Evolutionary conservation across 2,113 vertebrate genomes (phyloP), one percentile per base, ranked within the genome.

Genomic region (Myotis brandtii): DNA sequence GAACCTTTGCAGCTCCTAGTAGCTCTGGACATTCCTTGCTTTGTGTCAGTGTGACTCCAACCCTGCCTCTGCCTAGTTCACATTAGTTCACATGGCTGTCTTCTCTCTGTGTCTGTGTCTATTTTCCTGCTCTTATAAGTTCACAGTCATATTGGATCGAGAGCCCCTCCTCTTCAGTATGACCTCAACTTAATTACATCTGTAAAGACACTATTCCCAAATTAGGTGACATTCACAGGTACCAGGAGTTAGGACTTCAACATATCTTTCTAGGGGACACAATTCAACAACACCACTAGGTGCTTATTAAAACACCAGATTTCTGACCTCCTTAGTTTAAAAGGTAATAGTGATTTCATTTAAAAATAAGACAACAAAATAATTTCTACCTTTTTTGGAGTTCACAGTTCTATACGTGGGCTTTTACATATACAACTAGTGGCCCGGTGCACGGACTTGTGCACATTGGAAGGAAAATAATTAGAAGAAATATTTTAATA

Each of bases 311-410:
- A 91, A 92, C 16, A n/a, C 34, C 43, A 7, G 18, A 34, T 40
- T 79, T 40, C 20, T 50, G 21, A 18, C 72, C 17, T 43, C 30
- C 17, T 75, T 40, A 17, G 10, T 40, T 88, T 82, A 81, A 79
- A 93, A 72, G 6, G 14, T 37, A 88, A 85, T 69, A 87, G 77
- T 86, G 13, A 27, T 75, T 69, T 75, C 32, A 62, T 96, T 80
- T 87, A 92, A 81, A 89, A 17, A 52, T 59, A 34, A 83, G 7
- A 12, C 17, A 27, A 25, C 46, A 59, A 92, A 93, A 86, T 81
- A 81, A 77, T 59, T 83, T 21, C 73, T 75, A 34, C 4, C 20
- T 56, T 89, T 88, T 85, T 93, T 0, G 0, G 6, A 82, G 32
- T 91, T 92, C 52, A 27, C 13, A 77, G 4, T 18, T 84, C 2